Evolutionary conservation across 1,140 invertebrate species (phyloP).

Genomic region (Procambarus clarkii): DNA sequence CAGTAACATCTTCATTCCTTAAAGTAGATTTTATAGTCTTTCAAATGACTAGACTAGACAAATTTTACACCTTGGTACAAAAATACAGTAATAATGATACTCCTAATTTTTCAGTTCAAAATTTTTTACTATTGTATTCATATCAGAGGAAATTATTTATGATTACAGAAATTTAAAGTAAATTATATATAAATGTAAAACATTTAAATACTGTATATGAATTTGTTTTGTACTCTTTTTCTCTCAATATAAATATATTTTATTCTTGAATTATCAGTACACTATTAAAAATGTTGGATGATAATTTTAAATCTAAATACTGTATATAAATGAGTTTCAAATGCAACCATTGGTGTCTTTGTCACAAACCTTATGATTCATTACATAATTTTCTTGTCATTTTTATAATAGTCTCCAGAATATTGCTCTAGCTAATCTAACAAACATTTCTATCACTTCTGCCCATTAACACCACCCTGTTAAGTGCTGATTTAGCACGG

Average conservation of each 20-base stretch:
- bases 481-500: slow-evolving; percentile 56
- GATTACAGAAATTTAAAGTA: not conserved
- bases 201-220: not conserved
- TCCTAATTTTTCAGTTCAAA: not conserved
- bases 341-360: not conserved
- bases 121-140: not conserved
- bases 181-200: not conserved
- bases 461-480: slow-evolving; percentile 48
- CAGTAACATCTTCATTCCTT: not conserved
- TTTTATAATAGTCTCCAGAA: not conserved
- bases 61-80: not conserved
- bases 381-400: not conserved
- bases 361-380: not conserved
- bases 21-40: not conserved
- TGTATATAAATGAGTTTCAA: not conserved
- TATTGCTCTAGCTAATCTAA: not conserved
- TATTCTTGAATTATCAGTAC: not conserved
- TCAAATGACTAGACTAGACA: not conserved
- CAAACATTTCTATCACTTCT: slow-evolving; percentile 11
- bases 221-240: not conserved
- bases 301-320: not conserved
- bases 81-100: not conserved
- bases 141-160: not conserved
- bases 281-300: not conserved
- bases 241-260: not conserved